phyloP scores from a whole-genome alignment of 2,888 invertebrate species.

The Apotomis betuletana region DNA sequence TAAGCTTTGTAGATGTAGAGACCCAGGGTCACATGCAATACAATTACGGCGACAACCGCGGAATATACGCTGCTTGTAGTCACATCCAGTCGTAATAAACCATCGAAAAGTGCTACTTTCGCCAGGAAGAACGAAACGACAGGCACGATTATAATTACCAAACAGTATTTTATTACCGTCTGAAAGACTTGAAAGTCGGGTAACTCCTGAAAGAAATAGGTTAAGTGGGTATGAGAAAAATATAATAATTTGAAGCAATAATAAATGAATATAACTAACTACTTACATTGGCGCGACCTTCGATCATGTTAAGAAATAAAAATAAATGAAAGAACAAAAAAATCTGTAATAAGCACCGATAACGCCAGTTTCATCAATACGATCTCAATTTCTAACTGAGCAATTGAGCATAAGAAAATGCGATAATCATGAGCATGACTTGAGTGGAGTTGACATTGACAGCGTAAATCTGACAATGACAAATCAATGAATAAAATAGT shows the following conservation, averaged over 20 bases:
- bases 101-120: slow-evolving; percentile 88
- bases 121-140: slow-evolving; percentile 88
- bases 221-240: slow-evolving; percentile 41
- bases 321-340: slow-evolving; percentile 59
- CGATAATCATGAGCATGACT: slow-evolving; percentile 45
- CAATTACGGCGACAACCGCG: slow-evolving; percentile 89
- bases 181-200: slow-evolving; percentile 89
- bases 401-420: slow-evolving; percentile 13
- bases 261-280: slow-evolving; percentile 16
- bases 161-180: slow-evolving; percentile 89
- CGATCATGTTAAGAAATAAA: slow-evolving; percentile 77
- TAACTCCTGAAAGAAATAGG: slow-evolving; percentile 80
- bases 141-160: slow-evolving; percentile 90
- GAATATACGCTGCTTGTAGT: slow-evolving; percentile 90
- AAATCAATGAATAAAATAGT: slow-evolving; percentile 32
- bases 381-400: slow-evolving; percentile 26
- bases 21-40: slow-evolving; percentile 90
- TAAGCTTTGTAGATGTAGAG: slow-evolving; percentile 91
- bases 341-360: slow-evolving; percentile 42
- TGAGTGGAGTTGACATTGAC: slow-evolving; percentile 8
- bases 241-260: slow-evolving; percentile 2
- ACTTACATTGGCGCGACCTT: slow-evolving; percentile 81
- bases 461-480: neutral
- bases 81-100: slow-evolving; percentile 79
- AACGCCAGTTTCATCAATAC: slow-evolving; percentile 45